A percentile compares a stretch with the other conserved stretches of the same genome.
phyloP scores from a whole-genome alignment of 2,797 vertebrate species.

The Malurus splendens region DNA sequence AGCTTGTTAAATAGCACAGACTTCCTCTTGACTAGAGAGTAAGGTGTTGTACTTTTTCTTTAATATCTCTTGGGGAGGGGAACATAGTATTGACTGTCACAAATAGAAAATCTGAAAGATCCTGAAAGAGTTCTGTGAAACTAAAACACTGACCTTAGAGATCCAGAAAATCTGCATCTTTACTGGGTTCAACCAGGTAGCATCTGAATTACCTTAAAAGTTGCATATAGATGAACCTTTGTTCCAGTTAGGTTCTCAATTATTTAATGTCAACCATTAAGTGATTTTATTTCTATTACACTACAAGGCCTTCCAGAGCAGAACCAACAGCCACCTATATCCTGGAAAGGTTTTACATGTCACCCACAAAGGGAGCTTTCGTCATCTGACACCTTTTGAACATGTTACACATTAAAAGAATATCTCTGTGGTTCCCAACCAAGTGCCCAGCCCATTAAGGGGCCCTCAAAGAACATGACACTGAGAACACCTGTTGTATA shows the following conservation, averaged over 20 bases:
- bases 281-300: not conserved
- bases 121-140: not conserved
- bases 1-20: not conserved
- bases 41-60: not conserved
- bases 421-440: not conserved
- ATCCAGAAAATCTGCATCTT: not conserved
- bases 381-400: not conserved
- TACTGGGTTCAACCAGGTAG: not conserved
- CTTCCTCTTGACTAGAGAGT: not conserved
- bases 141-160: not conserved
- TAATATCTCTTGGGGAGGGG: not conserved
- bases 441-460: not conserved
- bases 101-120: not conserved
- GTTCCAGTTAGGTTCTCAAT: not conserved
- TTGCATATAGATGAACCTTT: not conserved
- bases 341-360: not conserved
- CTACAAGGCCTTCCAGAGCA: not conserved
- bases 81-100: not conserved
- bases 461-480: not conserved
- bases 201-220: not conserved
- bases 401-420: not conserved
- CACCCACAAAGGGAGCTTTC: not conserved
- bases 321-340: not conserved
- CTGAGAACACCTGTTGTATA: not conserved
- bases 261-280: not conserved